phyloP scores from a whole-genome alignment of 2,888 invertebrate species.

The Cordilura impudica region DNA sequence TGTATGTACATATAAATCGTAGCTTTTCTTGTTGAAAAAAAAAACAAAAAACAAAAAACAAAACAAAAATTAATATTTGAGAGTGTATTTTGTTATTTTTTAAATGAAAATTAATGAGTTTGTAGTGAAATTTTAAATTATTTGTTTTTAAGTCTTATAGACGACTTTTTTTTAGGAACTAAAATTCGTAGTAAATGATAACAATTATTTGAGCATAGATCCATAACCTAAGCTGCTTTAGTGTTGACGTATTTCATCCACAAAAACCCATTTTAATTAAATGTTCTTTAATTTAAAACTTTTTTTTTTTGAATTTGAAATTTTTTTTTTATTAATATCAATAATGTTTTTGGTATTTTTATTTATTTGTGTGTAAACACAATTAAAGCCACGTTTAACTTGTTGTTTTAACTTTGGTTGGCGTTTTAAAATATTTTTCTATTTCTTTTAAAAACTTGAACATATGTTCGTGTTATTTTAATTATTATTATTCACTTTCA shows the following conservation, averaged over 20 bases:
- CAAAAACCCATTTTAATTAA: background rate
- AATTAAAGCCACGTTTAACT: background rate
- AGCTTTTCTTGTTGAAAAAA: slow-evolving; percentile 45
- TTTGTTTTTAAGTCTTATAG: background rate
- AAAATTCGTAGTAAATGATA: slow-evolving; percentile 29
- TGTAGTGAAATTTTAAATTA: background rate
- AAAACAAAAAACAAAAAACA: background rate
- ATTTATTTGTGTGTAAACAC: too few relatives aligned
- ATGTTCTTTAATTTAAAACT: background rate
- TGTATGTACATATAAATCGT: too few relatives aligned
- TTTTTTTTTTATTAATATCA: background rate
- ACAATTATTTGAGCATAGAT: slow-evolving; percentile 50
- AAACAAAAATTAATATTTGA: slow-evolving; percentile 12
- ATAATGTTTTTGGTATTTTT: background rate
- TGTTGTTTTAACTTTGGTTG: background rate
- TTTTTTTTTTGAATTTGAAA: background rate
- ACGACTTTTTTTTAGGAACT: background rate
- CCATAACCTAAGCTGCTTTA: slow-evolving; percentile 55
- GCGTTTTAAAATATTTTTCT: background rate
- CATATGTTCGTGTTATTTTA: background rate
- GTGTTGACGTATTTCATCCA: slow-evolving; percentile 25
- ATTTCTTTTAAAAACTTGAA: background rate
- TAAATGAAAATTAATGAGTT: background rate
- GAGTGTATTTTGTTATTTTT: background rate
- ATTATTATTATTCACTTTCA: background rate